Conservation (phyloP, 2,797 vertebrate species). For the Novumbra hubbsi region DNA sequence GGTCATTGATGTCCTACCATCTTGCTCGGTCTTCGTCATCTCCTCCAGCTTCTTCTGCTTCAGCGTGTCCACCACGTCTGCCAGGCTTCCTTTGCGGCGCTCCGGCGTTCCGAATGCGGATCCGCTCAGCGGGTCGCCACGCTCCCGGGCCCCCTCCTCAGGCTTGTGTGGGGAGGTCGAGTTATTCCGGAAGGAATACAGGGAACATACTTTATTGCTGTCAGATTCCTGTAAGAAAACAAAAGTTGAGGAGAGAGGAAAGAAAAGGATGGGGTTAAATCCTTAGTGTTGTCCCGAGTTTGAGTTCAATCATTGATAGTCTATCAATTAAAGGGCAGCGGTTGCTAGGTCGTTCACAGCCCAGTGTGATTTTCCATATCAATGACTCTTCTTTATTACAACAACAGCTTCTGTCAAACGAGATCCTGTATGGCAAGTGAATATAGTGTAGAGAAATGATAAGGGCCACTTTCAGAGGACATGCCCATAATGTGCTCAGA, state of each 20-base stretch:
- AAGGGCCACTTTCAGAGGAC: conserved; percentile 66
- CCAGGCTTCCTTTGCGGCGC: conserved; percentile 98
- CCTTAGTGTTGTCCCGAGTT: conserved; percentile 27
- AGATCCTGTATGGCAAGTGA: conserved; percentile 62
- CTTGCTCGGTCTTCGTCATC: conserved; percentile 98
- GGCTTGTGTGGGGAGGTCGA: conserved; percentile 99
- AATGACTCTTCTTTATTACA: conserved; percentile 55
- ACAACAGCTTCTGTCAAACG: conserved; percentile 43
- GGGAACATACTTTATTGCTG: conserved; percentile 99
- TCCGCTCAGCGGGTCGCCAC: conserved; percentile 91
- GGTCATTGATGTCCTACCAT: conserved; percentile 79
- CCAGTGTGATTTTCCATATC: conserved; percentile 49
- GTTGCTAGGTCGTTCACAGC: conserved; percentile 45
- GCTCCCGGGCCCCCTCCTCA: conserved; percentile 96
- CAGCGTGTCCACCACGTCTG: conserved; percentile 98
- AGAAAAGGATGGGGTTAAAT: conserved; percentile 53
- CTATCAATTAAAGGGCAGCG: conserved; percentile 53
- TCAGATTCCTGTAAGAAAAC: conserved; percentile 91
- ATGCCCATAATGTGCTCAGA: conserved; percentile 63
- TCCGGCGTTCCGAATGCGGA: conserved; percentile 97
- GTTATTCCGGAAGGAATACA: conserved; percentile 99
- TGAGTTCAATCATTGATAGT: conserved; percentile 11
- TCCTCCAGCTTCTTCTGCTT: conserved; percentile 99
- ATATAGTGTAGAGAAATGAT: conserved; percentile 70
- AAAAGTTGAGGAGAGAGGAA: conserved; percentile 49